Base-by-base conservation (phyloP, 1,140 invertebrate genomes). In the Teleopsis dalmanni region DNA sequence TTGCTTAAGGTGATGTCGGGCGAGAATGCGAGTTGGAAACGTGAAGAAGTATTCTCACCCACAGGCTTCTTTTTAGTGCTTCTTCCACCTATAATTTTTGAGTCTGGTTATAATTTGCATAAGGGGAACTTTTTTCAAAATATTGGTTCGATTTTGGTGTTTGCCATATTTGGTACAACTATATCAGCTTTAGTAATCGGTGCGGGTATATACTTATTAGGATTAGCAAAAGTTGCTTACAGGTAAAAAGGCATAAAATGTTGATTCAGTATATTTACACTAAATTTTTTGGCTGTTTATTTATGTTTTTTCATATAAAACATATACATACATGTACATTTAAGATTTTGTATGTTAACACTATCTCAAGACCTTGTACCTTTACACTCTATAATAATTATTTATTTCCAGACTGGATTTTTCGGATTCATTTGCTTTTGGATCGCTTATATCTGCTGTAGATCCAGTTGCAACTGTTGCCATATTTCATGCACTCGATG, bases 121-220 rank as follows among this genome's bases (percentile, higher is more conserved):
- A 98, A 98, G 73, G 94, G 95, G 26, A 98, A 98, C 65, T 99
- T 98, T 65, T 98, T 98, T 70, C 93, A 96, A 75, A 98, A 97
- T 65, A 95, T 98, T 68, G 94, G 92, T 21, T 94, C 87, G 6
- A 89, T 90, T 55, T 70, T 98, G 51, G 83, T 98, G 0, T 98
- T 98, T 82, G 95, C 95, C 2, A 95, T 98, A 56, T 79, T 97
- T 61, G 95, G 95, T 1, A 99, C 95, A 16, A 83, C 89, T 0
- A 95, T 98, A 56, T 97, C 93, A 16, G 95, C 95, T 11, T 81
- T 95, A 60, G 65, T 69, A 18, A 91, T 95, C 58, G 95, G 95
- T 33, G 88, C 90, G 50, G 94, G 94, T 11, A 84, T 98, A 50
- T 99, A 98, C 72, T 74, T 98, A 7, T 72, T 98, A 16, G 95